Evolutionary conservation across 2,797 vertebrate genomes (phyloP).

Genomic region (Falco peregrinus): DNA sequence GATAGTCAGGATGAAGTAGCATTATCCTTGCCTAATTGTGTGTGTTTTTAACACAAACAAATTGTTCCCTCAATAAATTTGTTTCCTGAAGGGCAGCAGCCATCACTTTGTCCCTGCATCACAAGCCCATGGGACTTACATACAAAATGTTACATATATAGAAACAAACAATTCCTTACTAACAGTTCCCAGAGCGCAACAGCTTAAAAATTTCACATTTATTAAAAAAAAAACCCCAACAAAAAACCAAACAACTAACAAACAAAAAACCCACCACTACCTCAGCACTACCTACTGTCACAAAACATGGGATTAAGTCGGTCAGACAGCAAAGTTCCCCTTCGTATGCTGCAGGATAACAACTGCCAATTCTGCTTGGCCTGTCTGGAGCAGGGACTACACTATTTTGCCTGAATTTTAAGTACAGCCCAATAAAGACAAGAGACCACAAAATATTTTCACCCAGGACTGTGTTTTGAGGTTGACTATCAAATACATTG

Average conservation of each 20-base stretch:
- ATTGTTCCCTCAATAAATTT: not conserved
- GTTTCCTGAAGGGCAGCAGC: not conserved
- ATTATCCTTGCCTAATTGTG: not conserved
- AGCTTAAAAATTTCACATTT: not conserved
- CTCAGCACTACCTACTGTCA: not conserved
- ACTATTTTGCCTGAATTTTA: not conserved
- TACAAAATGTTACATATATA: not conserved
- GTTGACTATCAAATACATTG: not conserved
- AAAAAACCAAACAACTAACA: not conserved
- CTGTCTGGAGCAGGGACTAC: not conserved
- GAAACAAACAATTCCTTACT: not conserved
- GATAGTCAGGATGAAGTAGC: not conserved
- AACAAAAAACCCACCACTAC: rapidly evolving
- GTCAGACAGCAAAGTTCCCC: not conserved
- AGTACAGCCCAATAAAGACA: not conserved
- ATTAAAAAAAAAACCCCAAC: not conserved
- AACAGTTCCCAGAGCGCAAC: not conserved
- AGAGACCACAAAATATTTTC: not conserved
- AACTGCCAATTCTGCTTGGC: not conserved
- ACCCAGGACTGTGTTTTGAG: not conserved
- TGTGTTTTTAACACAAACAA: not conserved
- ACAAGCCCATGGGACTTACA: rapidly evolving
- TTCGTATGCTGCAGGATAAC: not conserved
- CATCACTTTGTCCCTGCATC: not conserved
- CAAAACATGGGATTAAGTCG: not conserved